Evolutionary conservation across 2,888 invertebrate species (phyloP), one percentile per base, ranked within the genome.

Genomic region (Epistrophe eligans): DNA sequence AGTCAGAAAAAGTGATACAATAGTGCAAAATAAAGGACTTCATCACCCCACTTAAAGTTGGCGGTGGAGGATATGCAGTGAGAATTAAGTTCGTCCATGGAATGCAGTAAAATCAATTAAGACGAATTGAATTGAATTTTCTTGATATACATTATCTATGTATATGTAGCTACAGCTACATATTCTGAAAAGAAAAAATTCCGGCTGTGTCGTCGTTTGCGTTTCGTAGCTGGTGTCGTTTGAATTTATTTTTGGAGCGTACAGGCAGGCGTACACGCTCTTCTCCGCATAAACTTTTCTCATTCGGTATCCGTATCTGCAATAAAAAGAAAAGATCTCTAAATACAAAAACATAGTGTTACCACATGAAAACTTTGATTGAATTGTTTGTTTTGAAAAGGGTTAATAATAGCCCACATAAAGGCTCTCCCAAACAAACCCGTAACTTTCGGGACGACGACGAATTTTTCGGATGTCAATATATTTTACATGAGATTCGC

Each of bases 201-300:
- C 64, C 48, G 71, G 58, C 57, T 43, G 28, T 40, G 52, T 57
- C 32, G 62, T 57, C 48, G 76, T 24, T 24, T 24, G 24, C 24
- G 24, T 70, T 70, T 40, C 28, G 50, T 55, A 24, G 28, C 50
- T 74, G 45, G 71, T 77, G 60, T 74, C 60, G 87, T 79, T 83
- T 83, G 62, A 66, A 87, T 87, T 87, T 87, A 87, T 87, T 87
- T 87, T 87, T 87, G 87, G 87, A 87, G 87, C 50, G 43, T 66
- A 19, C 62, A 64, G 43, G 24, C 24, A 62, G 19, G 24, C 45
- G 58, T 50, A 57, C 28, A 71, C 66, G 66, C 79, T 74, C 79
- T 70, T 70, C 83, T 64, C 64, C 64, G 32, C 19, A 11, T 71
- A 6, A 50, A 38, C 40, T 77, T 71, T 74, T 71, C 45, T 60